Evolutionary conservation across 2,888 invertebrate genomes (phyloP), one percentile per base, ranked within the genome.

Genomic region (Pomacea canaliculata): DNA sequence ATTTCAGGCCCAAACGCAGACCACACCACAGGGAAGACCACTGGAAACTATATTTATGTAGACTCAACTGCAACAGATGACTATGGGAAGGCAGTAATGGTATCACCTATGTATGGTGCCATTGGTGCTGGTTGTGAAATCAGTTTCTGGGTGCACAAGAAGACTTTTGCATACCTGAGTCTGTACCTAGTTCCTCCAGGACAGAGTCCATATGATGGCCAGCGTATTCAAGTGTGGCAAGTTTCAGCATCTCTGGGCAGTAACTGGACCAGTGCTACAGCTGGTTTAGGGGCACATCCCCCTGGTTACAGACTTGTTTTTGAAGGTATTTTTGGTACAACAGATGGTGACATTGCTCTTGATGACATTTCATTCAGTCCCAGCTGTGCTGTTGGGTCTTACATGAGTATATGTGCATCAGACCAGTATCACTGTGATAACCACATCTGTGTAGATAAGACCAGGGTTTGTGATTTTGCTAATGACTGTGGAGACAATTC

Each of bases 401-500:
- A n/a, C n/a, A n/a, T n/a, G n/a, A n/a, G n/a, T n/a, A n/a, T n/a
- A n/a, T n/a, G n/a, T n/a, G n/a, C n/a, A n/a, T n/a, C n/a, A n/a
- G n/a, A n/a, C n/a, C n/a, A 87, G 73, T 86, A 87, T 76, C 80
- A 73, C 48, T 90, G 90, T 80, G 49, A 72, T n/a, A 73, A 81
- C 19, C 83, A 82, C 13, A 82, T 85, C 16, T 89, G 89, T 79
- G 80, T 89, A 46, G 85, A 85, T 73, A 73, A 76, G 16, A 79
- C 79, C 27, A 76, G 72, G 9, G 62, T 83, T 5, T 90, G 90
- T 84, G 89, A 89, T 79, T 86, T 83, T 72, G 82, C 86, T 13
- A 83, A 89, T 76, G 89, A 89, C 78, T 89, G 89, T 81, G 85
- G 85, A 9, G 88, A 90, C 78, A 71, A 80, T 19, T 85, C 85